Percentiles rank a stretch among this genome's conserved stretches.
Evolutionary conservation across 2,888 invertebrate species (phyloP).

Genomic region (Euplexia lucipara): DNA sequence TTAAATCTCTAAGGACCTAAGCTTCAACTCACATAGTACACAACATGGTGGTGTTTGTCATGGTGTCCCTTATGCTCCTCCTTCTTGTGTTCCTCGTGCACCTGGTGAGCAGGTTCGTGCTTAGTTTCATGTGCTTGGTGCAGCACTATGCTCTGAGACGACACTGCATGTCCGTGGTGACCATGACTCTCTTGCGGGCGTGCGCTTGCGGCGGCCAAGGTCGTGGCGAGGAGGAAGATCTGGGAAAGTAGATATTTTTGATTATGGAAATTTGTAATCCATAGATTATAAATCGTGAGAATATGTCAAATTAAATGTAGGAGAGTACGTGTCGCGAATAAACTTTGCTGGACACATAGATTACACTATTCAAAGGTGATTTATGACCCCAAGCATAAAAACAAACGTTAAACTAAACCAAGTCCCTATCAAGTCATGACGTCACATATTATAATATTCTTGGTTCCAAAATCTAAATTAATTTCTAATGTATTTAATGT

Average conservation of each 20-base stretch:
- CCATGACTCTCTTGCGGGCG: conserved; percentile 65
- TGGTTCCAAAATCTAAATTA: conserved; percentile 1
- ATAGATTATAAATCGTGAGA: neutral
- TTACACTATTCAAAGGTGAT: too few relatives aligned
- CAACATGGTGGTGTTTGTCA: conserved; percentile 68
- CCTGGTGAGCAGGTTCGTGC: conserved; percentile 25
- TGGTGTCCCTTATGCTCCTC: conserved; percentile 49
- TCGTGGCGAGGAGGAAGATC: conserved; percentile 62
- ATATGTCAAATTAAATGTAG: too few relatives aligned
- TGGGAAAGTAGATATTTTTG: conserved; percentile 20
- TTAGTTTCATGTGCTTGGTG: conserved; percentile 65
- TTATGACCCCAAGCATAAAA: too few relatives aligned
- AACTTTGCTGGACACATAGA: too few relatives aligned
- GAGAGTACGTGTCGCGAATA: too few relatives aligned
- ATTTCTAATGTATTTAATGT: too few relatives aligned
- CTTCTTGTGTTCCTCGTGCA: conserved; percentile 15
- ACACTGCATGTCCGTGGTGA: conserved; percentile 64
- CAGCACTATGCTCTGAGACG: too few relatives aligned
- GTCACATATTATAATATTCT: too few relatives aligned
- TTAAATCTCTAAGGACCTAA: too few relatives aligned
- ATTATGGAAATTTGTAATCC: neutral
- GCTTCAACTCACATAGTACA: conserved; percentile 74
- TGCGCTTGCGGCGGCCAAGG: conserved; percentile 63
- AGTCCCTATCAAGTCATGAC: too few relatives aligned
- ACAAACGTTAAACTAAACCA: too few relatives aligned